These are phyloP conservation scores for Musca domestica DNA, from an alignment of 1,140 invertebrate species.

Conservation along the genomic window DNA sequence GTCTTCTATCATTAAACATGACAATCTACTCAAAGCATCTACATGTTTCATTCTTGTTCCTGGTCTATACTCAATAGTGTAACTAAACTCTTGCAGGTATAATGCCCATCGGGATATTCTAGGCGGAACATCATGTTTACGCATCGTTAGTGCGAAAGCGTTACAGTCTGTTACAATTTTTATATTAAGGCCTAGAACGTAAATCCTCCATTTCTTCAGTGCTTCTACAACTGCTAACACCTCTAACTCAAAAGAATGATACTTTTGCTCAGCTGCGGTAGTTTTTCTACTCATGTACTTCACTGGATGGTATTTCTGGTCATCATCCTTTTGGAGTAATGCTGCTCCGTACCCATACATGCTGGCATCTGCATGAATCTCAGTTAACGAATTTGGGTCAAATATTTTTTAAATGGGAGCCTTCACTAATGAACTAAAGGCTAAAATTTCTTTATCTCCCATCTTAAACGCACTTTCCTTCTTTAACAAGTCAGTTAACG, in stretches of 20 bases:
- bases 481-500: no score
- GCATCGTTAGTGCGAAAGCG: constrained; percentile 27
- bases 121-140: constrained; percentile 24
- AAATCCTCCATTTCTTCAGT: constrained; percentile 27
- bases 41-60: constrained; percentile 25
- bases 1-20: no score
- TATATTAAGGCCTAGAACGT: constrained; percentile 26
- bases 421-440: no score
- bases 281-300: constrained; percentile 29
- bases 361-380: no score
- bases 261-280: constrained; percentile 34
- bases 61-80: constrained; percentile 27
- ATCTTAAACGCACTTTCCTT: no score
- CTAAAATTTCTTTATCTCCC: no score
- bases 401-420: no score
- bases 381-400: no score
- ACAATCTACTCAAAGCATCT: constrained; percentile 7
- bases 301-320: constrained; percentile 18
- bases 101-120: constrained; percentile 27
- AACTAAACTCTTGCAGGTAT: constrained; percentile 26
- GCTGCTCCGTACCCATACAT: no score
- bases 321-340: no score
- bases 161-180: constrained; percentile 32
- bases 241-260: constrained; percentile 39
- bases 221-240: constrained; percentile 29